A percentile compares a stretch with the other conserved stretches of the same genome.
phyloP scores from a whole-genome alignment of 2,797 vertebrate species.

The Scolopax rusticola region DNA sequence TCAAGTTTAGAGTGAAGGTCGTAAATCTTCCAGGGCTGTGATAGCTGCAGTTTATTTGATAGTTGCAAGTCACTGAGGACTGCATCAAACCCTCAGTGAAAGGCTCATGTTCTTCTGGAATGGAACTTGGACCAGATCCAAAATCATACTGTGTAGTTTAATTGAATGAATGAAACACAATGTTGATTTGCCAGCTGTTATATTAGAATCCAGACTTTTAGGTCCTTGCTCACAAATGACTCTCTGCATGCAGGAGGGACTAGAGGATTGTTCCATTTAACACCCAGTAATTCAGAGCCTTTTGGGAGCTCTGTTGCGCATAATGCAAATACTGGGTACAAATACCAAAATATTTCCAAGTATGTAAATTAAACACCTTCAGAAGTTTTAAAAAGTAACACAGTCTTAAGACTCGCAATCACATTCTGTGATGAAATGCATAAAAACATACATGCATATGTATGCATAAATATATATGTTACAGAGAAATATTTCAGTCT shows the following conservation, averaged over 20 bases:
- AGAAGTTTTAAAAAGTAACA: background rate
- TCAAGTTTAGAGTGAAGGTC: background rate
- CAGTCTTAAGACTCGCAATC: background rate
- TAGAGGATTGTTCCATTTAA: conserved; percentile 14
- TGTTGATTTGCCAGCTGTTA: conserved; percentile 57
- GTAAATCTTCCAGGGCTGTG: conserved; percentile 15
- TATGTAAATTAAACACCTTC: background rate
- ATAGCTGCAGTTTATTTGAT: background rate
- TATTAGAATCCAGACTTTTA: conserved; percentile 25
- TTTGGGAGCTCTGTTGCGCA: background rate
- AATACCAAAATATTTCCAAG: background rate
- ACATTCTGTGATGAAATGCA: background rate
- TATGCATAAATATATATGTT: background rate
- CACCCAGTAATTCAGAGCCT: conserved; percentile 14
- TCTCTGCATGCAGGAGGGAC: conserved; percentile 6
- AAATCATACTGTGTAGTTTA: conserved; percentile 15
- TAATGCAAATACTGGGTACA: background rate
- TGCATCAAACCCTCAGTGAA: background rate
- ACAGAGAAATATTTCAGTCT: background rate
- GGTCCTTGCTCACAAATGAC: conserved; percentile 44
- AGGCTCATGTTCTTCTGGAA: background rate
- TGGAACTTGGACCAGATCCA: conserved; percentile 3
- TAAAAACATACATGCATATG: background rate
- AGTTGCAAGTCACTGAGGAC: background rate
- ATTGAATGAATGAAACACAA: conserved; percentile 59